Evolutionary conservation across 1,140 invertebrate species (phyloP).

Genomic region (Diabrotica virgifera): DNA sequence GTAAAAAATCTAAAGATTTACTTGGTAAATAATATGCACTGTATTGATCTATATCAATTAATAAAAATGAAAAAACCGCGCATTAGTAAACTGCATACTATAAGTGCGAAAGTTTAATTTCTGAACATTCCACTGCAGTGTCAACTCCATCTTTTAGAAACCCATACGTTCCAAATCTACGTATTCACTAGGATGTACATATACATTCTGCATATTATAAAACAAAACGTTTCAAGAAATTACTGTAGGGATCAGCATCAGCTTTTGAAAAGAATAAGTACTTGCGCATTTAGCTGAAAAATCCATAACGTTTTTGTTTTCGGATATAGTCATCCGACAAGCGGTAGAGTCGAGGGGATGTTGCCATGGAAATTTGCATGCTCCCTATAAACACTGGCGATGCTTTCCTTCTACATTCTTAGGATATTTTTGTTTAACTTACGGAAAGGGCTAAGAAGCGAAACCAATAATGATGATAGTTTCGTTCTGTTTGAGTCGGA

Average conservation of each 20-base stretch:
- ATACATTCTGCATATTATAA: slow-evolving; percentile 9
- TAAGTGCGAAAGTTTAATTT: too few relatives aligned
- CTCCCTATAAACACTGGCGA: slow-evolving; percentile 40
- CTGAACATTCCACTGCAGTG: too few relatives aligned
- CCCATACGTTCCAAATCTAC: neutral
- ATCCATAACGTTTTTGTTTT: slow-evolving; percentile 46
- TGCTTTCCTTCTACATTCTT: neutral
- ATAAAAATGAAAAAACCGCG: too few relatives aligned
- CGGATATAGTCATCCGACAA: slow-evolving; percentile 33
- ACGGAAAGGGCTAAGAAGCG: too few relatives aligned
- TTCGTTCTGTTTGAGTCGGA: too few relatives aligned
- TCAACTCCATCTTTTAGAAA: too few relatives aligned
- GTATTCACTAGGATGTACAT: neutral
- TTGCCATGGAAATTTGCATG: slow-evolving; percentile 47
- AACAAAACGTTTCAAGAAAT: slow-evolving; percentile 14
- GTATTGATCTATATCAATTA: too few relatives aligned
- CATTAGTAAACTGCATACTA: too few relatives aligned
- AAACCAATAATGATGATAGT: too few relatives aligned
- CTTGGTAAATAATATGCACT: too few relatives aligned
- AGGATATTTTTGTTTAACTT: too few relatives aligned
- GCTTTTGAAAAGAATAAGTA: slow-evolving; percentile 16
- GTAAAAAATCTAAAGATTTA: too few relatives aligned
- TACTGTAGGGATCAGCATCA: slow-evolving; percentile 8
- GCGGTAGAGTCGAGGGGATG: slow-evolving; percentile 32
- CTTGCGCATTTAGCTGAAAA: slow-evolving; percentile 41